Evolutionary conservation across 2,113 vertebrate species (phyloP), one percentile per base, ranked within the genome.

Genomic region (Nerophis ophidion): DNA sequence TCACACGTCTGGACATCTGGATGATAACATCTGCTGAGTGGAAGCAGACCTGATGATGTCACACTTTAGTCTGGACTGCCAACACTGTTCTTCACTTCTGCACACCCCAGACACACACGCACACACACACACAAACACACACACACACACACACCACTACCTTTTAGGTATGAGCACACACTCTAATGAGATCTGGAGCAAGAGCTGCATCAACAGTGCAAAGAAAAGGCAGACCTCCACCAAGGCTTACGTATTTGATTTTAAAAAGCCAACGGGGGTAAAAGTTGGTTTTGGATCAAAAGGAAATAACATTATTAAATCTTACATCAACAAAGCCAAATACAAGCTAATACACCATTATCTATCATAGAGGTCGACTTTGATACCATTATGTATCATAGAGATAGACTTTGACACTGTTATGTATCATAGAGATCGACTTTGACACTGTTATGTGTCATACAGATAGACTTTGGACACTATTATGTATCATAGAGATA

Each of bases 1-100:
- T 42, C 54, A 13, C 54, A 44, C 42, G 54, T 42, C 16, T 38
- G 1, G 35, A 15, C 52, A 42, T 56, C 38, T 12, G 38, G 48
- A 33, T 16, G 12, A 5, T 48, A 50, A 62, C 57, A 79, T 70
- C 65, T 67, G 63, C 50, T 45, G 42, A 35, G 33, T 17, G 54
- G 38, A 56, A 56, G 42, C 54, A 56, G 54, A 56, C 54, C n/a
- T 17, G 13, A 56, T 56, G 54, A 56, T 42, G 54, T 56, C 54
- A 56, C 16, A 42, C 10, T 19, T 19, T 6, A 42, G 54, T 56
- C 54, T 56, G 54, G 54, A 42, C 54, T 6, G 35, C 16, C 38
- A 36, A 8, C n/a, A 11, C 34, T 56, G 54, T 56, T 56, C 10
- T 56, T 56, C 38, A 42, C 36, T 56, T 36, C 52, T 38, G 15